Conservation (phyloP, 2,888 invertebrate species). For the Himalopsyche kuldschensis region DNA sequence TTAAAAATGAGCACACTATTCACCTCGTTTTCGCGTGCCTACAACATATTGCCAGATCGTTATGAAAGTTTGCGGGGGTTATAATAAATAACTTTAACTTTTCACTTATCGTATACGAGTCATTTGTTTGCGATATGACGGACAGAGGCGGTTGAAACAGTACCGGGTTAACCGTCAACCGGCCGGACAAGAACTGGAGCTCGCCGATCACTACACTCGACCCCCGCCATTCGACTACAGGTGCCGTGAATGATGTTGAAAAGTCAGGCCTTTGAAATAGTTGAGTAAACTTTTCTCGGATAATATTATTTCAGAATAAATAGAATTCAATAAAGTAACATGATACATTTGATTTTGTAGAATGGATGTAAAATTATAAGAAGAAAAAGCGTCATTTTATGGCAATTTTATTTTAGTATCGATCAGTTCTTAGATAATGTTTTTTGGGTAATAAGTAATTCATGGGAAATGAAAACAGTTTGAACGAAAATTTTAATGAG, state of each 20-base stretch:
- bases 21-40: neutral
- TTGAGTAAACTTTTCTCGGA: neutral
- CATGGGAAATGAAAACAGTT: no score
- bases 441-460: no score
- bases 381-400: no score
- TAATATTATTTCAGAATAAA: no score
- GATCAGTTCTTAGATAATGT: no score
- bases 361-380: no score
- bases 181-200: conserved; percentile 8
- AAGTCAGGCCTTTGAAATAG: neutral
- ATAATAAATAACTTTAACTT: neutral
- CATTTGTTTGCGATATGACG: neutral
- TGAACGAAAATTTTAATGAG: no score
- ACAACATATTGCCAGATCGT: neutral
- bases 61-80: neutral
- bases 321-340: no score
- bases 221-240: neutral
- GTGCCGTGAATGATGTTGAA: neutral
- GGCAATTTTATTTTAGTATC: no score
- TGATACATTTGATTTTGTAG: no score
- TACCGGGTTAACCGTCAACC: neutral
- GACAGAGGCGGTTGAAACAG: neutral
- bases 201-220: neutral
- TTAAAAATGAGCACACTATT: neutral
- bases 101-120: neutral